These are phyloP conservation scores for Brachylomia viminalis DNA, from an alignment of 2,888 invertebrate species.

Conservation along the genomic window DNA sequence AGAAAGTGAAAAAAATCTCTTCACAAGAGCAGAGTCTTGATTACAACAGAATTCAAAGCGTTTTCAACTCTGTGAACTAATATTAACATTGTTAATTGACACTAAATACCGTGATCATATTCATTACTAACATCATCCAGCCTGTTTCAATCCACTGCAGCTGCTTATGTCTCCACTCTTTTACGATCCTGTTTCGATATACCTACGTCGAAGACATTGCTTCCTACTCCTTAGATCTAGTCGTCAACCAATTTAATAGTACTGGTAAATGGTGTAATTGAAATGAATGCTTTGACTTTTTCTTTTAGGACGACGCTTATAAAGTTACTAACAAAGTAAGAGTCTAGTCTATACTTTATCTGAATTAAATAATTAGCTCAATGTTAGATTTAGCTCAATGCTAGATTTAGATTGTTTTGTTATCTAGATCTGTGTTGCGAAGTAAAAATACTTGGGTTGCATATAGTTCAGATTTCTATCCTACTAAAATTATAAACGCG, in stretches of 20 bases:
- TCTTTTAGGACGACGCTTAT: neutral
- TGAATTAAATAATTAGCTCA: conserved; percentile 43
- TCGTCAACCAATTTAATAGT: neutral
- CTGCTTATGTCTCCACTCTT: neutral
- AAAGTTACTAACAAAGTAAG: neutral
- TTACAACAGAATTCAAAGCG: neutral
- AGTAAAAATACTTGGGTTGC: conserved; percentile 57
- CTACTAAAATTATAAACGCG: no score
- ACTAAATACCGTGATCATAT: neutral
- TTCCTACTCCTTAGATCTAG: neutral
- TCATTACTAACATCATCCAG: neutral
- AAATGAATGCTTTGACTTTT: neutral
- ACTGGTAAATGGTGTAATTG: neutral
- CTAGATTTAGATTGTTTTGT: conserved; percentile 36
- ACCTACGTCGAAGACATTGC: neutral
- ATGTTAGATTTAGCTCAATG: conserved; percentile 44
- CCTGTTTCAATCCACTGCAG: neutral
- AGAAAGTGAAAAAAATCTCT: neutral
- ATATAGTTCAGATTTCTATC: conserved; percentile 3
- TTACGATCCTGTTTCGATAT: neutral
- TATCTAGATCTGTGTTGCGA: conserved; percentile 55
- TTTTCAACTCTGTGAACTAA: neutral
- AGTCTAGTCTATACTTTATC: conserved; percentile 26
- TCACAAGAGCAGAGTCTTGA: neutral
- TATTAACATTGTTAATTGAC: neutral